Evolutionary conservation across 2,113 vertebrate genomes (phyloP), one percentile per base, ranked within the genome.

Genomic region (Eubucco bourcierii): DNA sequence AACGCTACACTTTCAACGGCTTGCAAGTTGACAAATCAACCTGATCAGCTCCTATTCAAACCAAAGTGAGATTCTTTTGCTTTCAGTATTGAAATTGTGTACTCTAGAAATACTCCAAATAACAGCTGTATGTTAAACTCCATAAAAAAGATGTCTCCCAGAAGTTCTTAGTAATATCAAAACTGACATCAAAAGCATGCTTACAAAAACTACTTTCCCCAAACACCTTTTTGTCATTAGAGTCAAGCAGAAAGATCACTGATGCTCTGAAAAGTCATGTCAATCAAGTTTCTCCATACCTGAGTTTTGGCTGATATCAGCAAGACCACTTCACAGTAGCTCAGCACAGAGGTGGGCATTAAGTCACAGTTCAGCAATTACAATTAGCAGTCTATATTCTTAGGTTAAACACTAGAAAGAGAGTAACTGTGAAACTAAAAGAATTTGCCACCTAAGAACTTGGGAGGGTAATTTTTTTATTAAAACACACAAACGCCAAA

Each of bases 361-460:
- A 79, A 87, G 44, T 5, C 41, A 84, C 2, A 1, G 58, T 56
- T 67, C 61, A 64, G 47, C 24, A 79, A 44, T 55, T 34, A 55
- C 12, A 56, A 37, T 0, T 21, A 64, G n/a, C 17, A 63, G 3
- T 66, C 25, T 66, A 3, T 15, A 63, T 63, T 15, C 14, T 33
- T 47, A 14, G 7, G 33, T 72, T 72, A 75, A 90, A 72, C 12
- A 55, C 67, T 46, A 56, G 58, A 59, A 71, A 74, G 58, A 73
- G 3, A 80, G 3, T 6, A 84, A 44, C 31, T 52, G 6, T 37
- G 67, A 82, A 76, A 28, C 18, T 84, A 82, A 59, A 93, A 46
- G 1, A 64, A 68, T 1, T 0, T 1, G 1, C 27, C 63, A 11
- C 20, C 37, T 41, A 33, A 24, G 37, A 88, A 82, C 6, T 10